Evolutionary conservation across 2,888 invertebrate genomes (phyloP), one percentile per base, ranked within the genome.

Genomic region (Emesis furor): DNA sequence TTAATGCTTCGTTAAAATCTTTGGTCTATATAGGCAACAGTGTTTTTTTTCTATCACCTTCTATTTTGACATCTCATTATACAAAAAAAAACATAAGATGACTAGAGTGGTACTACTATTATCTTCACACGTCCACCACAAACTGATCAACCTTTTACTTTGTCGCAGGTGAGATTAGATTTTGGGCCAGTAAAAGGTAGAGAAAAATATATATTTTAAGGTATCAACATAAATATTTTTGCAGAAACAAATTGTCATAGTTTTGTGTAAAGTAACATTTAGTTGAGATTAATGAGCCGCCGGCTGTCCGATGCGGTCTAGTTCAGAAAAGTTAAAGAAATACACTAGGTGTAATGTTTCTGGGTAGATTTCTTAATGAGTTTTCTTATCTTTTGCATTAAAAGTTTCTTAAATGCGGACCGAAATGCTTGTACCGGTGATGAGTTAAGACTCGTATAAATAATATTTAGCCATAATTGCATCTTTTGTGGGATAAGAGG

Each of bases 281-380:
- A 65, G 65, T 65, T 35, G 6, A 65, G 65, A 65, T 65, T 14
- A 65, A 65, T 65, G 65, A 35, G 65, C 65, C 65, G 30, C 35
- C 24, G 65, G 35, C 51, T 17, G 51, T 65, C 65, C 14, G 65
- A 65, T 65, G 65, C 65, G 65, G 65, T 65, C 35, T 65, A 65
- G 35, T 65, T 65, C 32, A 65, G 65, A 65, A 35, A 65, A 65
- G 65, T 65, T 35, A 65, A 65, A 65, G 65, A 65, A 65, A 65
- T 35, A 65, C 65, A 65, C 65, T 32, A 65, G 62, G 65, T 65
- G 65, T 65, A 65, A 65, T 65, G 65, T 65, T 65, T 65, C 30
- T 65, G 30, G 14, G 62, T 65, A 30, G 62, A 46, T 46, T 46
- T 46, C 62, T 14, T 65, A 65, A 65, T 65, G 62, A 65, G 62